Base-by-base conservation (phyloP, 2,797 vertebrate species). In the Uromys caudimaculatus region DNA sequence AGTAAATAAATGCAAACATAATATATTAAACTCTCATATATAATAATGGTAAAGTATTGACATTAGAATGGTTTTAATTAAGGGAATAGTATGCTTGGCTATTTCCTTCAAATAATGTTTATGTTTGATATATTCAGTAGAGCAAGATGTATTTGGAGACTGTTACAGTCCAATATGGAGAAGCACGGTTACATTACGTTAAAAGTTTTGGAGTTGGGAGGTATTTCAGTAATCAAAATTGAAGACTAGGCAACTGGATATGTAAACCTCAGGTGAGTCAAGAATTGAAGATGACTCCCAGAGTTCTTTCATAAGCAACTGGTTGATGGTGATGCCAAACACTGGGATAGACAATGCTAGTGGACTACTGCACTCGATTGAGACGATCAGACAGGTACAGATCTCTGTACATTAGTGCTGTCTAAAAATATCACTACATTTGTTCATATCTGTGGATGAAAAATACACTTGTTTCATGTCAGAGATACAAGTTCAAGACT, bases 301-400 rank as follows among this genome's bases (percentile, higher is more conserved):
- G 73, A 82, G 86, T 71, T 92, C 16, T 38, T 94, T 95, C 32
- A 71, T 77, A n/a, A 93, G 89, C 44, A 86, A 86, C 12, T 58
- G 24, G 0, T 4, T 92, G 67, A 76, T 79, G 17, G 35, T 64
- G 50, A 90, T 71, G n/a, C 4, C 23, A 1, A 16, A 67, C 17
- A 62, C 16, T 82, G 75, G 84, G 29, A 69, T 21, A 24, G 11
- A 35, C 0, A 76, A 52, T 5, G 16, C 16, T 77, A 50, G 23
- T 56, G 76, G 73, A 62, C 27, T 67, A 32, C 38, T 4, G 58
- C 4, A 29, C 47, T 90, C 73, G 38, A 38, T 62, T 5, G 17
- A 21, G 38, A 35, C 32, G 38, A 50, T 38, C 79, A 13, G 38
- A 52, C 44, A 69, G 16, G 24, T 91, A 77, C 12, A 71, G 56